A percentile compares a stretch with the other conserved stretches of the same genome.
Evolutionary conservation across 2,888 invertebrate species (phyloP).

Genomic region (Syrista parreyssii): DNA sequence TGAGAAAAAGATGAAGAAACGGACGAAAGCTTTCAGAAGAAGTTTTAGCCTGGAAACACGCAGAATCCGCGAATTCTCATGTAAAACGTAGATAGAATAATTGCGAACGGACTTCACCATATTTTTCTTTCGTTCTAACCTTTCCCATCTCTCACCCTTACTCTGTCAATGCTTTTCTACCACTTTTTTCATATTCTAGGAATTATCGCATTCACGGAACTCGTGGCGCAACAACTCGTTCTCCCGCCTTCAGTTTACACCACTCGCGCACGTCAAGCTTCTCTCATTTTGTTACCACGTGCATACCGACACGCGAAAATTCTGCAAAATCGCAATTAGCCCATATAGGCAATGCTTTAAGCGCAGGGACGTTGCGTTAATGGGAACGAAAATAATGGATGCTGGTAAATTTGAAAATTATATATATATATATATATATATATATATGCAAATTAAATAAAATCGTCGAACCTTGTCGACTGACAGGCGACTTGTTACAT

Average conservation of each 20-base stretch:
- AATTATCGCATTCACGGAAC: neutral
- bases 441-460: neutral
- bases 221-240: neutral
- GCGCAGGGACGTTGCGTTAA: neutral
- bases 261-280: neutral
- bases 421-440: conserved; percentile 11
- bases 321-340: neutral
- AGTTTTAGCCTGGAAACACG: neutral
- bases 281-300: neutral
- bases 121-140: neutral
- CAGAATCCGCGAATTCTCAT: neutral
- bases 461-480: conserved; percentile 10
- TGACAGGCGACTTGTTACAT: conserved; percentile 10
- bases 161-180: neutral
- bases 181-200: neutral
- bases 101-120: neutral
- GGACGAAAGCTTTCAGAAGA: neutral
- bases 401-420: conserved; percentile 3
- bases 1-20: neutral
- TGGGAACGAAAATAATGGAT: neutral
- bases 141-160: neutral
- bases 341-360: neutral
- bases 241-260: neutral
- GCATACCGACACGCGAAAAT: neutral
- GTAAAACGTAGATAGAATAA: neutral